Evolutionary conservation across 2,888 invertebrate species (phyloP).

Genomic region (Pilophorus perplexus): DNA sequence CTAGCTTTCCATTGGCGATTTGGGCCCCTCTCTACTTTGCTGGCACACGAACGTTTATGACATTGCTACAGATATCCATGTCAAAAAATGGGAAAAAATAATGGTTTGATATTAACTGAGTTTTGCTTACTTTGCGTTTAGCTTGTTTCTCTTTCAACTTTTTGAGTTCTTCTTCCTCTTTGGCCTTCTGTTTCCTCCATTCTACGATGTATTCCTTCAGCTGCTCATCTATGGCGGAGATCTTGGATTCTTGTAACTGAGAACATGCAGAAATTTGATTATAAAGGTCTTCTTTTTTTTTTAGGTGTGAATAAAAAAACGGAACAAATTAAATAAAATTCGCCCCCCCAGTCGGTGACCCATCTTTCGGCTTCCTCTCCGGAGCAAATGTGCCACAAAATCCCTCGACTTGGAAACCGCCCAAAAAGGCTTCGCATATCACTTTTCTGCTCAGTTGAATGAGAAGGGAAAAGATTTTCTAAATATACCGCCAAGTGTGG

Average conservation of each 20-base stretch:
- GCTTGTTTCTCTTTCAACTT: conserved; percentile 36
- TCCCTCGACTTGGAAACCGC: neutral
- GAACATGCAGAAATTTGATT: neutral
- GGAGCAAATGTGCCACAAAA: conserved; percentile 1
- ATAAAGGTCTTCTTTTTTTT: too few species aligned
- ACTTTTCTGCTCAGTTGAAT: conserved; percentile 11
- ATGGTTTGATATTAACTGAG: too few species aligned
- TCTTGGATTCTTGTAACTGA: conserved; percentile 37
- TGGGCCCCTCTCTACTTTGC: too few species aligned
- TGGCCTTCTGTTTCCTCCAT: conserved; percentile 38
- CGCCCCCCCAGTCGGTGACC: neutral
- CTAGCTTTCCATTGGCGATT: too few species aligned
- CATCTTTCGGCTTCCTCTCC: neutral
- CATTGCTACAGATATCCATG: too few species aligned
- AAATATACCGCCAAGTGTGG: conserved; percentile 9
- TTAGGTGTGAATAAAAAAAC: too few species aligned
- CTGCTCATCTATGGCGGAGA: conserved; percentile 35
- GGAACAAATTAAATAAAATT: neutral
- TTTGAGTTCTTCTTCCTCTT: conserved; percentile 34
- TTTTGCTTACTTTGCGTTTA: conserved; percentile 29
- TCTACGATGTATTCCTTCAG: conserved; percentile 36
- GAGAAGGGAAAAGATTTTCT: conserved; percentile 2
- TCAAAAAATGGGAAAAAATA: too few species aligned
- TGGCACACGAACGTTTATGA: too few species aligned
- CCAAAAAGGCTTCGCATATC: conserved; percentile 13